Conservation (phyloP, 92 coral and sea anemone species). For the Parazoanthus darwini region DNA sequence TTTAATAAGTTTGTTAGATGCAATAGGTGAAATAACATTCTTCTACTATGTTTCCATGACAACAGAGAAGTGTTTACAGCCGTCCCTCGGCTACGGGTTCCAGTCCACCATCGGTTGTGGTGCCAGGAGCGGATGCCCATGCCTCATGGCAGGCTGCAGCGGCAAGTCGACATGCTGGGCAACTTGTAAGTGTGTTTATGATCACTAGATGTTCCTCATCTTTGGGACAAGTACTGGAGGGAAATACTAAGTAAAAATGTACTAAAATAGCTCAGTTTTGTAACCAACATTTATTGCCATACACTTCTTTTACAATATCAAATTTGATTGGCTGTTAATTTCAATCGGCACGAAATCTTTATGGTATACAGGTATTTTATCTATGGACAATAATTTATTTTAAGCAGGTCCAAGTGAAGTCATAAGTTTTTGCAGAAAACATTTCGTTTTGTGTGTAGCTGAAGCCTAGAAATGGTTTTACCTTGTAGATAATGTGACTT, state of each 20-base stretch:
- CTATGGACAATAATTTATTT: neutral
- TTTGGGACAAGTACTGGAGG: too few relatives aligned
- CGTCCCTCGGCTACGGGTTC: constrained; percentile 25
- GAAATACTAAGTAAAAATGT: too few relatives aligned
- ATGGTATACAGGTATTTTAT: too few relatives aligned
- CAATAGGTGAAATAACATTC: neutral
- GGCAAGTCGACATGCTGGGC: constrained; percentile 35
- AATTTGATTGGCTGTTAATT: neutral
- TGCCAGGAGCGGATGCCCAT: constrained; percentile 28
- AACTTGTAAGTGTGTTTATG: constrained; percentile 19
- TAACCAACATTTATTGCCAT: neutral
- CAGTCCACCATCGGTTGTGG: constrained; percentile 42
- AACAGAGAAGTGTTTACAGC: constrained; percentile 38
- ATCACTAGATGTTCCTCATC: neutral
- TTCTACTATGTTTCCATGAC: neutral
- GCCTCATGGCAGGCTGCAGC: constrained; percentile 28
- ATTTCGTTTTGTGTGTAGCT: too few relatives aligned
- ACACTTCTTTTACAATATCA: neutral
- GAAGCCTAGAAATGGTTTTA: too few relatives aligned
- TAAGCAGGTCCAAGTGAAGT: too few relatives aligned
- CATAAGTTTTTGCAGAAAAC: too few relatives aligned
- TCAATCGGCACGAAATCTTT: too few relatives aligned
- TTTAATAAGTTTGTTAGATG: neutral
- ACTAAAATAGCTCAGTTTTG: too few relatives aligned
- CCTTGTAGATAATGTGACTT: too few relatives aligned